phyloP scores from a whole-genome alignment of 2,113 vertebrate species.

The Glaucidium brasilianum region DNA sequence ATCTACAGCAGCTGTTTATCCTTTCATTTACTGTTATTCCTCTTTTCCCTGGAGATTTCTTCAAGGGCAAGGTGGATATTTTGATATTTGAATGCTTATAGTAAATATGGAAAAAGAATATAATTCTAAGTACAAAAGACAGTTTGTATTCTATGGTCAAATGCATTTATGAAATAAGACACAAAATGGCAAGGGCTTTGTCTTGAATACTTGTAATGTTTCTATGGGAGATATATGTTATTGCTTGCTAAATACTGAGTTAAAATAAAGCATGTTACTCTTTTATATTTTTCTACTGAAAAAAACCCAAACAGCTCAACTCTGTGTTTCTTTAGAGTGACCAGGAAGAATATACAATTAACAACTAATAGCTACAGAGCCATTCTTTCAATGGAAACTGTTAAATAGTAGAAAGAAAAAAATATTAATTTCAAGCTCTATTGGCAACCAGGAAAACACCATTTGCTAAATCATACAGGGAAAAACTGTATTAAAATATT shows the following conservation, averaged over 20 bases:
- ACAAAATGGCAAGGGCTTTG: not conserved
- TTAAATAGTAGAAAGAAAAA: not conserved
- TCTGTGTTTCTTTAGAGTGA: not conserved
- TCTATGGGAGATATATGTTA: not conserved
- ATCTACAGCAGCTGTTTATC: not conserved
- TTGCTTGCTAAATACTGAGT: not conserved
- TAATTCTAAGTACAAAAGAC: not conserved
- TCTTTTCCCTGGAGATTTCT: not conserved
- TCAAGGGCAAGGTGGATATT: not conserved
- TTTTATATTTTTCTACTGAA: not conserved
- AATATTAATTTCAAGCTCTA: not conserved
- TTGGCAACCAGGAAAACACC: not conserved
- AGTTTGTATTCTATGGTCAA: not conserved
- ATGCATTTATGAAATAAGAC: not conserved
- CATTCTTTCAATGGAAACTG: not conserved
- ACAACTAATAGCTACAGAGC: not conserved
- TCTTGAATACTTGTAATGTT: not conserved
- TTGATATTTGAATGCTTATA: not conserved
- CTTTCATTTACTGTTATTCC: not conserved
- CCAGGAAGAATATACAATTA: not conserved
- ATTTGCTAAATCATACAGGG: not conserved
- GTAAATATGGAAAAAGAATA: not conserved
- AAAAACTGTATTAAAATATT: not conserved
- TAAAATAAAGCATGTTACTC: not conserved
- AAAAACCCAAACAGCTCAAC: not conserved